Evolutionary conservation across 1,140 invertebrate species (phyloP), one percentile per base, ranked within the genome.

Genomic region (Paraescarpia echinospica): DNA sequence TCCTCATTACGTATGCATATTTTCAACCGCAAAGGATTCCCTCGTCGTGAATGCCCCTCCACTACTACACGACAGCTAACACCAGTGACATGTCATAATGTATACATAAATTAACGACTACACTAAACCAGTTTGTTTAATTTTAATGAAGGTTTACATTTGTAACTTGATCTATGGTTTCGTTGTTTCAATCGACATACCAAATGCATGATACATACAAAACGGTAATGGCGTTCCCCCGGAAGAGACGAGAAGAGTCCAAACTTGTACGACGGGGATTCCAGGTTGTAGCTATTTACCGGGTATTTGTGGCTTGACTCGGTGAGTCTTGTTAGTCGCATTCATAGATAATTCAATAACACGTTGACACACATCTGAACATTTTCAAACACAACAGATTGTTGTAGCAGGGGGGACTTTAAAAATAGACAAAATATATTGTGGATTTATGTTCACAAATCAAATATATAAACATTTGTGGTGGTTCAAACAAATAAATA

Each of bases 1-100:
- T 77, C 59, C 59, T 77, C 59, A 77, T 77, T 77, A 77, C 59
- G 59, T 77, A 77, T 77, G 59, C 59, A 77, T 77, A 77, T 77
- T 77, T 77, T 77, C 59, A 77, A 77, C 59, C 59, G 59, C 59
- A 77, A 77, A 77, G 59, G 59, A 77, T 77, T 77, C 59, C 59
- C 59, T 77, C 59, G 27, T 27, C 59, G 59, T 77, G 59, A 1
- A 22, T 77, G 59, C 59, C 59, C 59, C 59, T 77, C 18, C 14
- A 77, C 59, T 5, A 22, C 22, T 27, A 77, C 27, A 22, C 9
- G 27, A 77, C 59, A 22, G 59, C 22, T 77, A 77, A 77, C 59
- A 77, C 18, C 59, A 77, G 59, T 77, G 41, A 12, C 12, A 41
- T 77, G 59, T 77, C 8, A 6, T 77, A 41, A 41, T 41, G 41